phyloP scores from a whole-genome alignment of 64 coral and sea anemone species.

The Hydrozoanthus tunicans region DNA sequence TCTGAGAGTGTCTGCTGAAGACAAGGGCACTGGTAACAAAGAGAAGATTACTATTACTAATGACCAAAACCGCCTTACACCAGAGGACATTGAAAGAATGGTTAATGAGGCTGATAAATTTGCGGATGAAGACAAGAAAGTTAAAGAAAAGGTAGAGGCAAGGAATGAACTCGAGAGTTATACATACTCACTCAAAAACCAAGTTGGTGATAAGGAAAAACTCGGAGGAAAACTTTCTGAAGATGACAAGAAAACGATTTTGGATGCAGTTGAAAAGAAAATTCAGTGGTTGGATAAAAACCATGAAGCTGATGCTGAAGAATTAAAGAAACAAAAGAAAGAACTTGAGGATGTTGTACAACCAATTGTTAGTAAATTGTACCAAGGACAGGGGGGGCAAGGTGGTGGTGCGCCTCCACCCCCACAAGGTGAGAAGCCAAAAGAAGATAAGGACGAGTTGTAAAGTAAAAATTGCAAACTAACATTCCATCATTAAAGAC shows the following conservation, averaged over 20 bases:
- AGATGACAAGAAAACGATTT: conserved; percentile 94
- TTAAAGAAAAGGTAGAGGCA: conserved; percentile 92
- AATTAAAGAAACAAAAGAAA: conserved; percentile 96
- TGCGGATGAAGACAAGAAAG: conserved; percentile 97
- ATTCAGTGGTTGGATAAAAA: conserved; percentile 98
- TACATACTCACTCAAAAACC: conserved; percentile 99
- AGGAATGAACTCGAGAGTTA: conserved; percentile 98
- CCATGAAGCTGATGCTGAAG: conserved; percentile 87
- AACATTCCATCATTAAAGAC: neutral
- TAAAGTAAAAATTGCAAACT: conserved; percentile 50
- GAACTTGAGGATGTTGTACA: conserved; percentile 98
- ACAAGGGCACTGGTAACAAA: conserved; percentile 99
- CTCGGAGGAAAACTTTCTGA: conserved; percentile 96
- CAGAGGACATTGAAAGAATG: conserved; percentile 99
- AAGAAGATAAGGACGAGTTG: conserved; percentile 98
- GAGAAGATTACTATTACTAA: conserved; percentile 99
- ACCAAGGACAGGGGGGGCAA: conserved; percentile 84
- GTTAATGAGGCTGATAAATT: conserved; percentile 99
- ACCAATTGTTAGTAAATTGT: conserved; percentile 99
- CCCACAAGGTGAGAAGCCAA: conserved; percentile 89
- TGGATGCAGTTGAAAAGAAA: conserved; percentile 82
- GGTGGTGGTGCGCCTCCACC: conserved; percentile 63
- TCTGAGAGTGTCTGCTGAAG: conserved; percentile 96
- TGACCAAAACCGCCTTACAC: conserved; percentile 96
- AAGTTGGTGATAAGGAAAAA: conserved; percentile 99